Evolutionary conservation across 2,113 vertebrate genomes (phyloP), one percentile per base, ranked within the genome.

Genomic region (Talpa occidentalis): DNA sequence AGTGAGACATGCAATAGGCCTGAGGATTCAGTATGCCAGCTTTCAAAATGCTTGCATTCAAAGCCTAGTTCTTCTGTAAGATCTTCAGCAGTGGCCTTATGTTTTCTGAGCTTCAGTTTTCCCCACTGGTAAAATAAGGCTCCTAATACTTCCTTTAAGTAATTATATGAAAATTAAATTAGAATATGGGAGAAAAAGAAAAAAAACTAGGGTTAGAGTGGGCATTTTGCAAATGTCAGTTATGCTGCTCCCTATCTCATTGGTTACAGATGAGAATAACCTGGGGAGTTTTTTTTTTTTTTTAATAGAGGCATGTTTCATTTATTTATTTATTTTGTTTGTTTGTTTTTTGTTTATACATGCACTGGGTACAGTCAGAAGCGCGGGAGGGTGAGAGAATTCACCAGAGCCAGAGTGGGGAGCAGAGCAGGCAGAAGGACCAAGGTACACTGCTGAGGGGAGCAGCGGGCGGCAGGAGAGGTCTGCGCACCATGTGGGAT

Each of bases 81-180:
- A 78, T 72, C 67, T 81, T 91, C 2, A 1, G 17, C n/a, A 40
- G 44, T 40, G 60, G 60, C 44, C 37, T 96, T n/a, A 44, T 21
- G n/a, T 70, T 93, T 62, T 84, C 74, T 42, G 5, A 49, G 47
- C 6, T 56, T 94, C 24, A 2, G 10, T 60, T 88, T 76, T 74
- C 44, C 74, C 67, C 26, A 47, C 7, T 40, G 52, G 52, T 59
- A 84, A 76, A 86, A 42, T 59, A 6, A 30, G 22, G 44, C 10
- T 64, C 73, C 47, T 35, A 8, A 59, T 85, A 37, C 37, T 77
- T 64, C 24, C 56, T 37, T 85, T 62, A 74, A 90, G 52, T n/a
- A 93, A 81, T 35, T 73, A 5, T 40, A 19, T 80, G 30, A 91
- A 32, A 83, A 82, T 94, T 94, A 81, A 94, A 84, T 44, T 69